A percentile compares a stretch with the other conserved stretches of the same genome.
Evolutionary conservation across 2,797 vertebrate genomes (phyloP).

Genomic region (Alosa sapidissima): DNA sequence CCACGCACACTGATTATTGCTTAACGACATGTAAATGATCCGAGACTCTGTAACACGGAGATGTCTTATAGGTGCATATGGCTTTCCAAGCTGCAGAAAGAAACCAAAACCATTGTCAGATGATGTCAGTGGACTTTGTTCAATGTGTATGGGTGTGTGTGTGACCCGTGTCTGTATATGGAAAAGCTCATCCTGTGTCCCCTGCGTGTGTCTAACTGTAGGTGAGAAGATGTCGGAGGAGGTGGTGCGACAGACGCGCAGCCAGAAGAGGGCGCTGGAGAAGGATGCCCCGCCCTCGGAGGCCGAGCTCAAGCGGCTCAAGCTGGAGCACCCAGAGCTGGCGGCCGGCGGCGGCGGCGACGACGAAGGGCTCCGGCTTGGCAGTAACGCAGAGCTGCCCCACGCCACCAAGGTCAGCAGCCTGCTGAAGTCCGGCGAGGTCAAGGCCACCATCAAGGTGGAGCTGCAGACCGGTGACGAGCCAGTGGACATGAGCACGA

Average conservation of each 20-base stretch:
- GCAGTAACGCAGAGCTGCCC: constrained; percentile 58
- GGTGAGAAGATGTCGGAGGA: constrained; percentile 91
- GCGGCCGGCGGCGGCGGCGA: constrained; percentile 20
- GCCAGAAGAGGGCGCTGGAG: constrained; percentile 94
- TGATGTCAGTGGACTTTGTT: neutral
- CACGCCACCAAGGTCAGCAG: constrained; percentile 64
- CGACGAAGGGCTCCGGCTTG: neutral
- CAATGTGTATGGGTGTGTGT: neutral
- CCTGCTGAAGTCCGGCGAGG: constrained; percentile 79
- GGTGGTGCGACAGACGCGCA: constrained; percentile 89
- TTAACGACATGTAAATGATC: neutral
- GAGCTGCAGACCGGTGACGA: constrained; percentile 87
- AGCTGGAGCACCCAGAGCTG: constrained; percentile 81
- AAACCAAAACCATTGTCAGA: neutral
- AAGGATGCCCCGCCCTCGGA: constrained; percentile 76
- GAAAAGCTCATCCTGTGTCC: neutral
- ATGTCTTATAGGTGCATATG: neutral
- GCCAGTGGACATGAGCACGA: constrained; percentile 96
- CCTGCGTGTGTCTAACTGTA: constrained; percentile 40
- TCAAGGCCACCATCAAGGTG: constrained; percentile 84
- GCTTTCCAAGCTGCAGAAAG: neutral
- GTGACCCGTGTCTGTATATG: neutral
- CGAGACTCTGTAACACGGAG: too few relatives aligned
- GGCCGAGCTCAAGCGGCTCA: constrained; percentile 84
- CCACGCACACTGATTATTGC: too few relatives aligned